Percentiles rank a stretch among this genome's conserved stretches.
phyloP scores from a whole-genome alignment of 2,113 vertebrate genomes.

The Phrynocephalus versicolor region DNA sequence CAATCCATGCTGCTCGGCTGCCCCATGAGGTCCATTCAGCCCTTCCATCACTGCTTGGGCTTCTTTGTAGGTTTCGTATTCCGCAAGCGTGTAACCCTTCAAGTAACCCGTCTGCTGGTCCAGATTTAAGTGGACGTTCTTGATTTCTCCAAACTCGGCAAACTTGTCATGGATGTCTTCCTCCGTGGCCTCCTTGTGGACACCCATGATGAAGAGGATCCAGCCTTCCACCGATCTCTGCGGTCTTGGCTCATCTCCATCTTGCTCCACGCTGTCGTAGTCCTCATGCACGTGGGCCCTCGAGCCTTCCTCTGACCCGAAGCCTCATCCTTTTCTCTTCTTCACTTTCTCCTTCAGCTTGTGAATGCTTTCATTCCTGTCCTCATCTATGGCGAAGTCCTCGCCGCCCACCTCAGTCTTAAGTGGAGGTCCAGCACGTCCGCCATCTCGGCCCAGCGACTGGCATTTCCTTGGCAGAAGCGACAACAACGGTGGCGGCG shows the following conservation, averaged over 20 bases:
- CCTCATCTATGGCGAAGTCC: too few species aligned
- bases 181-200: conserved; percentile 94
- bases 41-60: conserved; percentile 98
- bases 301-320: conserved; percentile 92
- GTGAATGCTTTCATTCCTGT: conserved; percentile 97
- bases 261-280: conserved; percentile 96
- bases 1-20: conserved; percentile 95
- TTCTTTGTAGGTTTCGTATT: conserved; percentile 97
- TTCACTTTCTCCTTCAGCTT: conserved; percentile 97
- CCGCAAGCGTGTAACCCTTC: conserved; percentile 94
- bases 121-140: conserved; percentile 94
- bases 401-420: too few species aligned
- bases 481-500: too few species aligned
- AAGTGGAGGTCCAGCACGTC: too few species aligned
- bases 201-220: conserved; percentile 95
- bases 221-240: conserved; percentile 97
- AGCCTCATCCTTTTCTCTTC: conserved; percentile 92
- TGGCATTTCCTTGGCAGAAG: too few species aligned
- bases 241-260: conserved; percentile 93
- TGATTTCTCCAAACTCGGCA: conserved; percentile 94
- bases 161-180: conserved; percentile 97
- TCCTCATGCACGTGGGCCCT: conserved; percentile 90
- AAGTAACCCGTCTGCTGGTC: conserved; percentile 92
- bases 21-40: conserved; percentile 94
- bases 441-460: too few species aligned